These are phyloP conservation scores for Euthynnus affinis DNA, from an alignment of 2,797 vertebrate genomes.

Conservation along the genomic window DNA sequence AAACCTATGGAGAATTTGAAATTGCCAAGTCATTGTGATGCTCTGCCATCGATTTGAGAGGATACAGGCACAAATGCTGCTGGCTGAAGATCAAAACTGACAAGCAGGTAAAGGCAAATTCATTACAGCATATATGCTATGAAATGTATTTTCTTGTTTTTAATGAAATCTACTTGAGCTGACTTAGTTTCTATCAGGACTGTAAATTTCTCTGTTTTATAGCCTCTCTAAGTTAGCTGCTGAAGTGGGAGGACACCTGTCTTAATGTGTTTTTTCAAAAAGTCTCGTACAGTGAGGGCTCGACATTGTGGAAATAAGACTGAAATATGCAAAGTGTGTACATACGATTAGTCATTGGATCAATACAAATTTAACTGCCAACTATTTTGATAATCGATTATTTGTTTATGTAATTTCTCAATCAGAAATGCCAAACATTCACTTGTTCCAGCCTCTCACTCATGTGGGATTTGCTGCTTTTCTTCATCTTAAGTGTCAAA, in stretches of 20 bases:
- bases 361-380: not conserved
- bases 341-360: not conserved
- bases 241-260: not conserved
- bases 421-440: not conserved
- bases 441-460: not conserved
- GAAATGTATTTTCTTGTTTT: slow-evolving; percentile 3
- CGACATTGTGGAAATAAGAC: slow-evolving; percentile 23
- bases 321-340: slow-evolving; percentile 17
- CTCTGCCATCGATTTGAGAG: slow-evolving; percentile 48
- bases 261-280: slow-evolving; percentile 3
- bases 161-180: not conserved
- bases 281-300: rapidly evolving
- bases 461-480: not conserved
- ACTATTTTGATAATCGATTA: not conserved
- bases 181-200: not conserved
- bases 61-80: slow-evolving; percentile 45
- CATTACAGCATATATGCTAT: not conserved
- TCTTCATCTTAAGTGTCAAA: not conserved
- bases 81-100: slow-evolving; percentile 28
- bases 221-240: not conserved
- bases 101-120: slow-evolving; percentile 46
- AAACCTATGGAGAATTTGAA: slow-evolving; percentile 49
- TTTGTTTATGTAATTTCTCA: not conserved
- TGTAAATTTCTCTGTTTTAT: not conserved
- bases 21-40: slow-evolving; percentile 77